phyloP scores from a whole-genome alignment of 2,113 vertebrate genomes.

The Columba janthina region DNA sequence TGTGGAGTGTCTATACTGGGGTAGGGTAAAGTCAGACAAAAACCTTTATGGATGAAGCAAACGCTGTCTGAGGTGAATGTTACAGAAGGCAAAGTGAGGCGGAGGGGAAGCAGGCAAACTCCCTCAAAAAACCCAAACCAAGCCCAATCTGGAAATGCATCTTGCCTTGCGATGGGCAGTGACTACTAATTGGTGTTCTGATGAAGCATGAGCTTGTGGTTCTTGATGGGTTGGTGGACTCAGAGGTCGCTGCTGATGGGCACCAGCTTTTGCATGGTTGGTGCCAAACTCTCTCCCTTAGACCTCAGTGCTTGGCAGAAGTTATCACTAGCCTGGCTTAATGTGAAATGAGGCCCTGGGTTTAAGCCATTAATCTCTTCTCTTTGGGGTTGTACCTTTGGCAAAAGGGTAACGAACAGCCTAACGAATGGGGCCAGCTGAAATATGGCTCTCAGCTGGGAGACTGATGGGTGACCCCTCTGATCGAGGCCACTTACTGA shows the following conservation, averaged over 20 bases:
- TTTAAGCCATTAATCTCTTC: neutral
- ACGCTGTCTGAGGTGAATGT: rapidly evolving
- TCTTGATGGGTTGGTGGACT: neutral
- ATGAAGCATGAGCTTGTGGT: rapidly evolving
- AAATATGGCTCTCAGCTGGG: neutral
- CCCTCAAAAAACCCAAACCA: too few relatives aligned
- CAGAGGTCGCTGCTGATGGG: rapidly evolving
- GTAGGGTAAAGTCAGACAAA: neutral
- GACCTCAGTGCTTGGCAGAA: neutral
- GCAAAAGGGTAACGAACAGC: neutral
- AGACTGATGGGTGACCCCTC: neutral
- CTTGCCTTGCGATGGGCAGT: neutral
- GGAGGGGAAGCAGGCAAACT: rapidly evolving
- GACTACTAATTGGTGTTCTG: neutral
- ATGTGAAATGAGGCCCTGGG: neutral
- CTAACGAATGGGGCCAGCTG: neutral
- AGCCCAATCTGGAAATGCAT: rapidly evolving
- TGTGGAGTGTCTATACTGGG: neutral
- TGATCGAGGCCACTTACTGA: neutral
- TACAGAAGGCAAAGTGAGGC: neutral
- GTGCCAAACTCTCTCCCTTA: neutral
- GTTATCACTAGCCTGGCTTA: neutral
- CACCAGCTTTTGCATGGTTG: neutral
- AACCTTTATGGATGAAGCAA: neutral
- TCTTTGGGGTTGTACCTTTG: neutral